phyloP scores from a whole-genome alignment of 2,888 invertebrate species.

The Acanthopleura granulata region DNA sequence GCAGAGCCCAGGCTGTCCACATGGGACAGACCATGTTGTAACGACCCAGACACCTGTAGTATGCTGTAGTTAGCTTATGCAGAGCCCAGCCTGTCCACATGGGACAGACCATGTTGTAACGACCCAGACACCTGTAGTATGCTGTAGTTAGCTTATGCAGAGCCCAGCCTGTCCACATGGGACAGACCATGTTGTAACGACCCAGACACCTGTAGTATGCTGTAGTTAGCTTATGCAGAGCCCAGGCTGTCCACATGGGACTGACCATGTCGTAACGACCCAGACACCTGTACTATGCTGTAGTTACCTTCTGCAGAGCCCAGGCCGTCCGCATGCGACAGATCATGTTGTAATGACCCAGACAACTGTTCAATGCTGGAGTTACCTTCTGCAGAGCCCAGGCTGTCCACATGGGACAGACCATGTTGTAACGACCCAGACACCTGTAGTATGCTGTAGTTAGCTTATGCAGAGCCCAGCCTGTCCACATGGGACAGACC shows the following conservation, averaged over 20 bases:
- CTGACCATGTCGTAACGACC: slow-evolving; percentile 65
- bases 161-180: no score
- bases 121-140: slow-evolving; percentile 33
- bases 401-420: slow-evolving; percentile 61
- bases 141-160: no score
- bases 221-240: slow-evolving; percentile 55
- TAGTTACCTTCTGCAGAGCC: slow-evolving; percentile 58
- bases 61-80: slow-evolving; percentile 48
- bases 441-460: slow-evolving; percentile 38
- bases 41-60: no score
- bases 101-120: slow-evolving; percentile 65
- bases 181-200: background rate
- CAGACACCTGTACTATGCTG: background rate
- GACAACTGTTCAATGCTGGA: background rate
- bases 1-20: no score
- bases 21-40: no score
- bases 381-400: slow-evolving; percentile 63
- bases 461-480: slow-evolving; percentile 64
- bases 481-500: slow-evolving; percentile 59
- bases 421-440: slow-evolving; percentile 60
- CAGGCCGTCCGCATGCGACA: slow-evolving; percentile 63
- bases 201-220: background rate
- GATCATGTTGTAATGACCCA: slow-evolving; percentile 62
- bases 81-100: slow-evolving; percentile 61
- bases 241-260: slow-evolving; percentile 62